Conservation (phyloP, 2,113 vertebrate genomes). For the Actinemys pallida region DNA sequence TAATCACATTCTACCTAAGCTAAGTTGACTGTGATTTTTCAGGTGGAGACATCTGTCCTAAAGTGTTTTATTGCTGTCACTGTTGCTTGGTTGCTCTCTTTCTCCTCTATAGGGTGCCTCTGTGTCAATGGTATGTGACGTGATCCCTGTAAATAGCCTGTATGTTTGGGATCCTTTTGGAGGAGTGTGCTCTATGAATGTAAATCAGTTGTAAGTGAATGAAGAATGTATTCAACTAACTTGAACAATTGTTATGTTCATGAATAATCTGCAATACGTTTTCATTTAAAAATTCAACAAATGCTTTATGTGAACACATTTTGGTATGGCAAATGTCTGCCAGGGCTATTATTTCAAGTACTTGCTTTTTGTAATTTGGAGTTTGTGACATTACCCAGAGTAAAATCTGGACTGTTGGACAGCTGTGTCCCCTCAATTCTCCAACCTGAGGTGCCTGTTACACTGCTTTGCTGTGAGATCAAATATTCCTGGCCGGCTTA, state of each 20-base stretch:
- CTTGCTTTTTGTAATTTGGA: background rate
- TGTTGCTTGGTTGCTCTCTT: background rate
- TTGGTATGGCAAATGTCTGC: background rate
- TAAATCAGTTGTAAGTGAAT: fast-evolving
- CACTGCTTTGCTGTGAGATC: background rate
- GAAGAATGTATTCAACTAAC: background rate
- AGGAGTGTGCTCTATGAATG: fast-evolving
- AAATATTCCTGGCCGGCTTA: background rate
- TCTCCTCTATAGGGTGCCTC: fast-evolving
- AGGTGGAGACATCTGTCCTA: background rate
- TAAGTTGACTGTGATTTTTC: background rate
- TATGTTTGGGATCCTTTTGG: background rate
- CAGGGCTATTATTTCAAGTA: background rate
- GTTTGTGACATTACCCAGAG: background rate
- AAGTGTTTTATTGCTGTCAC: fast-evolving
- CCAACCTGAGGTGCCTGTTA: background rate
- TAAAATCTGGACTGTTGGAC: background rate
- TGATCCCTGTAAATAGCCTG: background rate
- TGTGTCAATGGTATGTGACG: background rate
- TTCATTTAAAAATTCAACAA: background rate
- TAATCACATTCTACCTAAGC: background rate
- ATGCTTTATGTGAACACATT: background rate
- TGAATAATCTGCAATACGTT: background rate
- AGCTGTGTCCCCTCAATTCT: background rate
- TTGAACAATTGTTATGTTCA: background rate